Evolutionary conservation across 2,797 vertebrate species (phyloP).

Genomic region (Poecile montanus): DNA sequence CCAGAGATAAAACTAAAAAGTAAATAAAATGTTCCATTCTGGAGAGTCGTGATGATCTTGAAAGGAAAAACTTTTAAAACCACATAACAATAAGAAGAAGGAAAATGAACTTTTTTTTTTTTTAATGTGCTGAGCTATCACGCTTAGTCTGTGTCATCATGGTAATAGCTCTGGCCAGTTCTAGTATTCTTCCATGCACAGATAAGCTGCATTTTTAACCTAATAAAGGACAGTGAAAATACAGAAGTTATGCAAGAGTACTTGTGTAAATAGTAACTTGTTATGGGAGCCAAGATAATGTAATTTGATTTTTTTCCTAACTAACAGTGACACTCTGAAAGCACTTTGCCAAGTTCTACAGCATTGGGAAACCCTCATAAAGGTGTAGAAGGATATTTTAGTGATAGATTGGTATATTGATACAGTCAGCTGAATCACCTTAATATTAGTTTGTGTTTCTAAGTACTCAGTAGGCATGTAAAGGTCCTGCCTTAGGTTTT

Average conservation of each 20-base stretch:
- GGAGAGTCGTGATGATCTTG: neutral
- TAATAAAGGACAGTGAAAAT: neutral
- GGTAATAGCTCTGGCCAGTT: neutral
- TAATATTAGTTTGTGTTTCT: neutral
- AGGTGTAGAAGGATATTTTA: neutral
- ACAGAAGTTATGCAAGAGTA: neutral
- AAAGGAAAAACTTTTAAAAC: neutral
- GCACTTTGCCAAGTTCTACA: neutral
- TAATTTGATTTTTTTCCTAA: neutral
- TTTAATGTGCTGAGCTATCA: neutral
- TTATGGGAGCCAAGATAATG: neutral
- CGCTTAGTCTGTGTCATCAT: neutral
- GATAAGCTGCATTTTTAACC: constrained; percentile 32
- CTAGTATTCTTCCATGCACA: neutral
- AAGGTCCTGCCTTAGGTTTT: neutral
- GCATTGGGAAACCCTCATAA: neutral
- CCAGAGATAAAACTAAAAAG: neutral
- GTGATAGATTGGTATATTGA: neutral
- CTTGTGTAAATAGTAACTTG: neutral
- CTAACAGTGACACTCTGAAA: neutral
- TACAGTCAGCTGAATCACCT: neutral
- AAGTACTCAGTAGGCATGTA: neutral
- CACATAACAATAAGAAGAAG: neutral
- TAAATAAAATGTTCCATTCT: neutral
- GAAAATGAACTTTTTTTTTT: neutral